These are phyloP conservation scores for Empis livida DNA, from an alignment of 2,888 invertebrate species.

Conservation along the genomic window DNA sequence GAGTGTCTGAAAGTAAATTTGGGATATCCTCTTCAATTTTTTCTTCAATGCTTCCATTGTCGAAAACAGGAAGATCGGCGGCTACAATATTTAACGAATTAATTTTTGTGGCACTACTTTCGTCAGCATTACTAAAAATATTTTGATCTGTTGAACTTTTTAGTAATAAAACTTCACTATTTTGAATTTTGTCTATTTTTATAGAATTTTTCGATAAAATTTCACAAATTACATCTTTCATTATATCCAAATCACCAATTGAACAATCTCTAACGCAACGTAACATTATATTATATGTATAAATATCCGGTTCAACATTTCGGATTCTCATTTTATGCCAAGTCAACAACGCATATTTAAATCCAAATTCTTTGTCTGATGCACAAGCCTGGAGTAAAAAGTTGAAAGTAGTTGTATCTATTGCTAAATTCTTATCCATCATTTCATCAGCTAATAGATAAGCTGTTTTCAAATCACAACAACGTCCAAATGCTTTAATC, in stretches of 20 bases:
- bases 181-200: too few species aligned
- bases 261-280: conserved; percentile 69
- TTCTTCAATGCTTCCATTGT: too few species aligned
- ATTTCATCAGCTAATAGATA: conserved; percentile 79
- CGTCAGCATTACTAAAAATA: too few species aligned
- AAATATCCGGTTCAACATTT: conserved; percentile 53
- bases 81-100: too few species aligned
- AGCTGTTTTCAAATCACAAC: conserved; percentile 63
- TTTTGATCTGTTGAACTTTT: too few species aligned
- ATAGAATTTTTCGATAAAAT: too few species aligned
- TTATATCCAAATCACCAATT: conserved; percentile 50
- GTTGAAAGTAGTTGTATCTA: conserved; percentile 57
- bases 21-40: conserved; percentile 36
- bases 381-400: conserved; percentile 77
- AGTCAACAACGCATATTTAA: conserved; percentile 67
- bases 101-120: too few species aligned
- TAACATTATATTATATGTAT: conserved; percentile 69
- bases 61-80: too few species aligned
- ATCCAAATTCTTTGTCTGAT: conserved; percentile 62
- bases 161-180: too few species aligned
- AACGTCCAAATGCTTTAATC: conserved; percentile 83
- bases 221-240: conserved; percentile 38
- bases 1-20: conserved; percentile 48
- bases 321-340: conserved; percentile 69
- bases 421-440: conserved; percentile 45